These are phyloP conservation scores for Alexandromys fortis DNA, from an alignment of 2,113 vertebrate genomes.

Conservation along the genomic window DNA sequence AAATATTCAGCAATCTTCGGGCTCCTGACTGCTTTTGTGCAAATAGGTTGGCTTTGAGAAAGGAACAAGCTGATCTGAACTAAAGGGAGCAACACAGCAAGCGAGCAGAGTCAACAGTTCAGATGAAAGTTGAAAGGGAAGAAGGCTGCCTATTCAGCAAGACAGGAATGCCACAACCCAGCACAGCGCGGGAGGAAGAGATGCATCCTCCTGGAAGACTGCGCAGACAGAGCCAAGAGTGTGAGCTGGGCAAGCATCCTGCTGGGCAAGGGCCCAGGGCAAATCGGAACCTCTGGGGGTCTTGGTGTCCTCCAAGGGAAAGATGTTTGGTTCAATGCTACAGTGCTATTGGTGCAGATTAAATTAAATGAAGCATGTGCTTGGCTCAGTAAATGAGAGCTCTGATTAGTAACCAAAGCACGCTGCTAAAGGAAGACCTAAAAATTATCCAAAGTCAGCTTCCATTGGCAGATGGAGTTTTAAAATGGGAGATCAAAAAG, in stretches of 20 bases:
- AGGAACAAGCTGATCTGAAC: slow-evolving; percentile 73
- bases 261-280: background rate
- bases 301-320: background rate
- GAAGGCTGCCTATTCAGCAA: slow-evolving; percentile 57
- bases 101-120: slow-evolving; percentile 64
- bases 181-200: background rate
- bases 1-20: slow-evolving; percentile 69
- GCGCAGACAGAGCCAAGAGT: too few relatives aligned
- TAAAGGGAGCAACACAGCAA: slow-evolving; percentile 52
- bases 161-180: background rate
- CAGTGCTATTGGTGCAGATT: background rate
- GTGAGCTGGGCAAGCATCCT: background rate
- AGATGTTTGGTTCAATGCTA: background rate
- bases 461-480: slow-evolving; percentile 18
- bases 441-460: slow-evolving; percentile 7
- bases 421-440: slow-evolving; percentile 12
- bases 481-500: slow-evolving; percentile 26
- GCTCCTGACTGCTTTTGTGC: slow-evolving; percentile 66
- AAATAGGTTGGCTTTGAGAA: slow-evolving; percentile 60
- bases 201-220: background rate
- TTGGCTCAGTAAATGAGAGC: slow-evolving; percentile 24
- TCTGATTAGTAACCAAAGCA: slow-evolving; percentile 53
- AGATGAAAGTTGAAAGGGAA: slow-evolving; percentile 58
- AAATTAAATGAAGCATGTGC: slow-evolving; percentile 23
- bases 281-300: background rate